Evolutionary conservation across 2,888 invertebrate species (phyloP).

Genomic region (Rhagonycha lutea): DNA sequence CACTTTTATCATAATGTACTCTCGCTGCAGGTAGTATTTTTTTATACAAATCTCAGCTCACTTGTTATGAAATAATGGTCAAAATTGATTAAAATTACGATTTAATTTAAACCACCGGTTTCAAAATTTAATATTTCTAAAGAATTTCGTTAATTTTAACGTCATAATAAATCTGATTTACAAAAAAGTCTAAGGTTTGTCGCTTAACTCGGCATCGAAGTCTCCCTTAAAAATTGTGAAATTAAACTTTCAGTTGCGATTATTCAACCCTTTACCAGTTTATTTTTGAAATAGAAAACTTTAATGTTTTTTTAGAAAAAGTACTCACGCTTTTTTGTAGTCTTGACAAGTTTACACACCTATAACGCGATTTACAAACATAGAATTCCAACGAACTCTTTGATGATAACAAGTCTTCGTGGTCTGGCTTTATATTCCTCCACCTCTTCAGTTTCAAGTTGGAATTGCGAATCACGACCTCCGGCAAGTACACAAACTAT

Average conservation of each 20-base stretch:
- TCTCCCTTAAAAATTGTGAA: not conserved
- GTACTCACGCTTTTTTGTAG: not conserved
- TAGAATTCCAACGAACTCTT: conserved; percentile 1
- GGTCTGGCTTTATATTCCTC: conserved; percentile 1
- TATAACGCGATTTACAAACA: not conserved
- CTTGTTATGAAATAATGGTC: too few species aligned
- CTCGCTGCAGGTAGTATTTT: too few species aligned
- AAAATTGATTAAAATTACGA: too few species aligned
- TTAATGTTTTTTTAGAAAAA: not conserved
- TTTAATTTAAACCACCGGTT: too few species aligned
- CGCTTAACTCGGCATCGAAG: not conserved
- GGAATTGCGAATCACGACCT: conserved; percentile 1
- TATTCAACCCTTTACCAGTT: not conserved
- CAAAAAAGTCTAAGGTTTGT: not conserved
- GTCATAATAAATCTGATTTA: too few species aligned
- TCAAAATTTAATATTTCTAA: too few species aligned
- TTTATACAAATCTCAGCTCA: too few species aligned
- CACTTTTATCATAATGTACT: not conserved
- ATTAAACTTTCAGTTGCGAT: not conserved
- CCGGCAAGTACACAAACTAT: conserved; percentile 1
- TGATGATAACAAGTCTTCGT: conserved; percentile 1
- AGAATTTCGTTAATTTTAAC: too few species aligned
- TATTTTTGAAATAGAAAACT: not conserved
- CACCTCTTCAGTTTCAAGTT: not conserved
- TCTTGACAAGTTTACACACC: not conserved